A percentile compares a stretch with the other conserved stretches of the same genome.
phyloP scores from a whole-genome alignment of 2,888 invertebrate genomes.

The Busseola fusca region DNA sequence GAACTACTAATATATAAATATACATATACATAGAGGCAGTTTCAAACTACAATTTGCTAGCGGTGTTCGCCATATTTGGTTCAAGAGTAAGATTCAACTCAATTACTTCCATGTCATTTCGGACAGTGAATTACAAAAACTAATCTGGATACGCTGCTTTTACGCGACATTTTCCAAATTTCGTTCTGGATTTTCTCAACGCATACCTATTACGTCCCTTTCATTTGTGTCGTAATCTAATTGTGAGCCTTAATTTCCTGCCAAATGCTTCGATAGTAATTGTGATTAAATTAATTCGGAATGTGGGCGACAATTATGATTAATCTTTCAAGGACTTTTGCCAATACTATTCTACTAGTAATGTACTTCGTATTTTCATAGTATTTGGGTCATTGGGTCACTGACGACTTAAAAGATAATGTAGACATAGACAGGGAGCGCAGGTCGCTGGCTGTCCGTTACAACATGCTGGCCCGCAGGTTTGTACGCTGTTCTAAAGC shows the following conservation, averaged over 20 bases:
- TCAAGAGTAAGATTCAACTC: not conserved
- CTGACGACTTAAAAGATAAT: too few relatives aligned
- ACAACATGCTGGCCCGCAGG: too few relatives aligned
- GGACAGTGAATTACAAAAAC: conserved; percentile 24
- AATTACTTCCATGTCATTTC: not conserved
- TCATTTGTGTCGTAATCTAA: conserved; percentile 34
- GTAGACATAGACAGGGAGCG: too few relatives aligned
- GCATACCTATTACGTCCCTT: conserved; percentile 21
- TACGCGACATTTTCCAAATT: conserved; percentile 32
- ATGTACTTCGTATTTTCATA: not conserved
- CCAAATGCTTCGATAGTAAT: conserved; percentile 11
- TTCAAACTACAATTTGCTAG: not conserved
- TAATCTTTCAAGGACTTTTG: conserved; percentile 27
- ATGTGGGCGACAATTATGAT: conserved; percentile 37
- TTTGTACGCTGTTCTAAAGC: too few relatives aligned
- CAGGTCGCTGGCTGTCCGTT: too few relatives aligned
- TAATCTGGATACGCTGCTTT: conserved; percentile 35
- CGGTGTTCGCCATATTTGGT: not conserved
- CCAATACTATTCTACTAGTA: not conserved
- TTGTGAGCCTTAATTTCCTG: conserved; percentile 29
- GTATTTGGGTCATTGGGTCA: too few relatives aligned
- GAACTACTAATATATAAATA: too few relatives aligned
- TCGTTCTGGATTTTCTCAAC: conserved; percentile 40
- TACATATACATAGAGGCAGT: too few relatives aligned
- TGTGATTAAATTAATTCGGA: conserved; percentile 31